phyloP scores from a whole-genome alignment of 2,888 invertebrate species.

The Chrysolina haemoptera region DNA sequence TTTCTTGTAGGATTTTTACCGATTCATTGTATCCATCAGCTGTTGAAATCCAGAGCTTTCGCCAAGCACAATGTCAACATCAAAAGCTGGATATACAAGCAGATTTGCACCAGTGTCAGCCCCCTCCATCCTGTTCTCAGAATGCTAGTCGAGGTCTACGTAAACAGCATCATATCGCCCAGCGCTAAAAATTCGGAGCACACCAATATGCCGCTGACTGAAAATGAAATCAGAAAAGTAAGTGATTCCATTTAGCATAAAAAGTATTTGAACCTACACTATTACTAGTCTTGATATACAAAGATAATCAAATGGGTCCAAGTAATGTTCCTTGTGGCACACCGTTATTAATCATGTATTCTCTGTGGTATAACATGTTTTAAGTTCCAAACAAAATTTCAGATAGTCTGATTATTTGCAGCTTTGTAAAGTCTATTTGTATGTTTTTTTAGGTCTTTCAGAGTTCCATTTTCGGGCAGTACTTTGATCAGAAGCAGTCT shows the following conservation, averaged over 20 bases:
- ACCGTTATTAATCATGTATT: too few relatives aligned
- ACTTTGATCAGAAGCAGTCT: constrained; percentile 76
- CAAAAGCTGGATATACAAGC: constrained; percentile 96
- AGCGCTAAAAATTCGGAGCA: constrained; percentile 78
- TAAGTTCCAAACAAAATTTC: too few relatives aligned
- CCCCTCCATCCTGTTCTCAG: constrained; percentile 94
- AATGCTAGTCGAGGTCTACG: constrained; percentile 93
- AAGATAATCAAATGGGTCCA: too few relatives aligned
- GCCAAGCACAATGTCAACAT: constrained; percentile 97
- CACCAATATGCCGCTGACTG: constrained; percentile 92
- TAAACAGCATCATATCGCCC: constrained; percentile 88
- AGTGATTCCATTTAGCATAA: not conserved
- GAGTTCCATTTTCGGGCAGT: constrained; percentile 83
- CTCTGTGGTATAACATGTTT: too few relatives aligned
- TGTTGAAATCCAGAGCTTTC: constrained; percentile 93
- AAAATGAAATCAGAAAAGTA: constrained; percentile 85
- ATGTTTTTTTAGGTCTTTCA: constrained; percentile 76
- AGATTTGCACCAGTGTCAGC: constrained; percentile 90
- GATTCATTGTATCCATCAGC: constrained; percentile 96
- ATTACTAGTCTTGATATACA: too few relatives aligned
- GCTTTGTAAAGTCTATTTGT: not conserved
- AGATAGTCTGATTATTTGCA: too few relatives aligned
- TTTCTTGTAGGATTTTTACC: constrained; percentile 81
- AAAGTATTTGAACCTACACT: too few relatives aligned
- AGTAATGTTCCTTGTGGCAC: too few relatives aligned